phyloP scores from a whole-genome alignment of 2,797 vertebrate species.

The Acanthis flammea region DNA sequence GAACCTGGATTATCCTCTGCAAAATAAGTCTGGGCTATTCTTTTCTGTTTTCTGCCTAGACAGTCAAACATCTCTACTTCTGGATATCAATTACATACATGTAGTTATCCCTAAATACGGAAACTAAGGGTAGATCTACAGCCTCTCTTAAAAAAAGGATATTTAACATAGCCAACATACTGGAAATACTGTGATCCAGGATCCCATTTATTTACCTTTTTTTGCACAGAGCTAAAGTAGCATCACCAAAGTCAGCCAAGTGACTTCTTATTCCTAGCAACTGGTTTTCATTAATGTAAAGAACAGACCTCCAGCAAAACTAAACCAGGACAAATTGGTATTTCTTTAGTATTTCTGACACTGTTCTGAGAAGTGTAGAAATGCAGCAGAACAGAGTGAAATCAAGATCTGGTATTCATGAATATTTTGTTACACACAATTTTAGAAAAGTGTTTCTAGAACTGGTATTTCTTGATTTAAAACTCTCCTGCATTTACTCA shows the following conservation, averaged over 20 bases:
- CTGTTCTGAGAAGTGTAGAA: neutral
- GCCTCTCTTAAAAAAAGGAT: neutral
- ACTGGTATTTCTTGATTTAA: neutral
- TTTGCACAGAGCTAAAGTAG: neutral
- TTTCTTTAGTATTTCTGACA: neutral
- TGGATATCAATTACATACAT: fast-evolving
- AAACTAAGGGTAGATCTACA: neutral
- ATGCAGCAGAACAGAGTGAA: neutral
- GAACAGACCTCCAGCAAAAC: neutral
- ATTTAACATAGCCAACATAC: neutral
- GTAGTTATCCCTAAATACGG: neutral
- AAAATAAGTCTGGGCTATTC: neutral
- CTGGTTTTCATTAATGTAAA: neutral
- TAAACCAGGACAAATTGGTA: neutral
- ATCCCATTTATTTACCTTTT: neutral
- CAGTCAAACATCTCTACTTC: neutral
- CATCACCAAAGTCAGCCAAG: neutral
- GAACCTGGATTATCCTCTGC: neutral
- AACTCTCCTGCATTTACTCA: neutral
- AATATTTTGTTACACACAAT: neutral
- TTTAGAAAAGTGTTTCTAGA: neutral
- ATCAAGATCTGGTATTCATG: neutral
- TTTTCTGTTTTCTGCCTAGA: neutral
- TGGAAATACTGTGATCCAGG: neutral
- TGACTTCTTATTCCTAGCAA: neutral